Evolutionary conservation across 2,113 vertebrate species (phyloP), one percentile per base, ranked within the genome.

Genomic region (Harpagus bidentatus): DNA sequence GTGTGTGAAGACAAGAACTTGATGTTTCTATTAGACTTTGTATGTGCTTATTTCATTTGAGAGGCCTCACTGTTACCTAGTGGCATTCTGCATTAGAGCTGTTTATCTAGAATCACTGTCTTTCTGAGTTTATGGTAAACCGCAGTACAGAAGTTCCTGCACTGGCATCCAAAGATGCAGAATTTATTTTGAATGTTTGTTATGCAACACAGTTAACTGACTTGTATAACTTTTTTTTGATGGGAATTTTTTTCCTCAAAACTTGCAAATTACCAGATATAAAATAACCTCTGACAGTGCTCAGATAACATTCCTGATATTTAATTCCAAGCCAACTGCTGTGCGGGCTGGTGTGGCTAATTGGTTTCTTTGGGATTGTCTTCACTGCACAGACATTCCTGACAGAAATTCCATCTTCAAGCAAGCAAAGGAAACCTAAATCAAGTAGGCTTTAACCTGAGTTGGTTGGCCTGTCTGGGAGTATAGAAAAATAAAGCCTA

Each of bases 281-380:
- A 4, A 38, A 80, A 45, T 34, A 72, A 80, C 12, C 58, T 58
- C 53, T 53, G 45, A 8, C 16, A 12, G 66, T 17, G 58, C 71
- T 89, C 7, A 21, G 58, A 2, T 16, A 4, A 29, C 26, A 2
- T 78, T 82, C 19, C 38, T 63, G 59, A 4, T 61, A 34, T 32
- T 28, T 58, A 28, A 52, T 74, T 42, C 32, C 48, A 48, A 43
- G 56, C 14, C 32, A 62, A 15, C 38, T 83, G 56, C 40, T 38
- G 32, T 17, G 15, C n/a, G 17, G 89, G 29, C 77, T 67, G 71
- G 2, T 53, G 79, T 15, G 18, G 45, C 18, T 71, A 47, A 88
- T 92, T 73, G 86, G 29, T 88, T 95, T 94, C 67, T 82, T 50
- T 81, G 82, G 47, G 76, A 36, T 67, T 83, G 82, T 63, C 42